phyloP scores from a whole-genome alignment of 2,797 vertebrate species.

The Pantherophis alleghaniensis region DNA sequence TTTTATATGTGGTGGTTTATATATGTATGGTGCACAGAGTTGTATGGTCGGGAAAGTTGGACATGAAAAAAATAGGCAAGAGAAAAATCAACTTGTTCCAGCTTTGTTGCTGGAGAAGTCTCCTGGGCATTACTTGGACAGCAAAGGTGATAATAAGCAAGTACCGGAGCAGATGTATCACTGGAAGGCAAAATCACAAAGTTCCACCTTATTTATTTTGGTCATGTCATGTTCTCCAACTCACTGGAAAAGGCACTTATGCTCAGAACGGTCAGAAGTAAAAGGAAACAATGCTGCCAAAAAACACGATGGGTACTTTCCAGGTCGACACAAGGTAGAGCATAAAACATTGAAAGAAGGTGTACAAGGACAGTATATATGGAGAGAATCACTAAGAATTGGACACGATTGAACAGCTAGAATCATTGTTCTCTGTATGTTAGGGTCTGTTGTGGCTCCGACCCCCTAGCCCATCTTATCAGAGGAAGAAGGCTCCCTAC shows the following conservation, averaged over 20 bases:
- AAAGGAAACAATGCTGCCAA: neutral
- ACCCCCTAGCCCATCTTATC: too few relatives aligned
- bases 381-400: neutral
- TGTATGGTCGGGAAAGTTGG: neutral
- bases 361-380: neutral
- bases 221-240: neutral
- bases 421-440: neutral
- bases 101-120: neutral
- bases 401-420: neutral
- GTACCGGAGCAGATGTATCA: neutral
- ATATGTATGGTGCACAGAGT: neutral
- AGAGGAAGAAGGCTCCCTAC: too few relatives aligned
- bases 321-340: neutral
- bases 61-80: neutral
- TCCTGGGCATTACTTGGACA: neutral
- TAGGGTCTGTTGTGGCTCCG: neutral
- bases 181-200: neutral
- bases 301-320: neutral
- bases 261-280: neutral
- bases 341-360: neutral
- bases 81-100: neutral
- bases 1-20: neutral
- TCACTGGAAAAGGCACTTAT: neutral
- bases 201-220: neutral
- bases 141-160: neutral